Percentiles rank a stretch among this genome's conserved stretches.
phyloP scores from a whole-genome alignment of 2,888 invertebrate species.

The Elmis aenea region DNA sequence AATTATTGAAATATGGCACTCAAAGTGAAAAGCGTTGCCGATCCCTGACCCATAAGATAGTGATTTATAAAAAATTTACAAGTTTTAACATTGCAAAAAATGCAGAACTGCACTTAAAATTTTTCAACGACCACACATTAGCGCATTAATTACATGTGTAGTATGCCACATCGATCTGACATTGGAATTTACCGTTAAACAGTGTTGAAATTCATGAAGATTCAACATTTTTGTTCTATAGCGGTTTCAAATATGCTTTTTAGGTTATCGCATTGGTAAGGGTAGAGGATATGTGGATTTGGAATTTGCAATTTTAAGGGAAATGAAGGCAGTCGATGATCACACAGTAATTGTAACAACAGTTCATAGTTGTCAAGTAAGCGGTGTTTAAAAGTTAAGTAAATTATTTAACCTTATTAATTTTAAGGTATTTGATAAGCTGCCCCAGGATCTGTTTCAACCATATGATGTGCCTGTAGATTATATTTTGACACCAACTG shows the following conservation, averaged over 20 bases:
- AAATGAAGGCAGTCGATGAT: conserved; percentile 70
- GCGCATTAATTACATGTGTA: no score
- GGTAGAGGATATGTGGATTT: conserved; percentile 84
- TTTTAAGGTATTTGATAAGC: conserved; percentile 61
- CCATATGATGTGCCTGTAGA: conserved; percentile 81
- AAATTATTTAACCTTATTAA: not conserved
- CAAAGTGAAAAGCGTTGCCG: no score
- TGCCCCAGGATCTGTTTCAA: conserved; percentile 70
- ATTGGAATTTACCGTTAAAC: not conserved
- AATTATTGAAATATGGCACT: no score
- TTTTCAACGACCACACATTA: no score
- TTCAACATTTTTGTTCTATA: not conserved
- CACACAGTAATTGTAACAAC: conserved; percentile 72
- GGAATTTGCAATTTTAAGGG: conserved; percentile 75
- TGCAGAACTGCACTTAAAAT: no score
- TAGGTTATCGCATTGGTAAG: conserved; percentile 74
- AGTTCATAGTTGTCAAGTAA: conserved; percentile 79
- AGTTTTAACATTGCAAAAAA: no score
- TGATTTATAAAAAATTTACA: no score
- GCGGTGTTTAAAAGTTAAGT: conserved; percentile 10
- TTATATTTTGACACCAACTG: conserved; percentile 78
- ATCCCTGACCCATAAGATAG: no score
- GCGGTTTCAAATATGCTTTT: conserved; percentile 29
- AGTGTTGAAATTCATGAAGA: not conserved
- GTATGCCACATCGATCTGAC: no score